These are phyloP conservation scores for Cottoperca gobio DNA, from an alignment of 2,797 vertebrate genomes.

Conservation along the genomic window DNA sequence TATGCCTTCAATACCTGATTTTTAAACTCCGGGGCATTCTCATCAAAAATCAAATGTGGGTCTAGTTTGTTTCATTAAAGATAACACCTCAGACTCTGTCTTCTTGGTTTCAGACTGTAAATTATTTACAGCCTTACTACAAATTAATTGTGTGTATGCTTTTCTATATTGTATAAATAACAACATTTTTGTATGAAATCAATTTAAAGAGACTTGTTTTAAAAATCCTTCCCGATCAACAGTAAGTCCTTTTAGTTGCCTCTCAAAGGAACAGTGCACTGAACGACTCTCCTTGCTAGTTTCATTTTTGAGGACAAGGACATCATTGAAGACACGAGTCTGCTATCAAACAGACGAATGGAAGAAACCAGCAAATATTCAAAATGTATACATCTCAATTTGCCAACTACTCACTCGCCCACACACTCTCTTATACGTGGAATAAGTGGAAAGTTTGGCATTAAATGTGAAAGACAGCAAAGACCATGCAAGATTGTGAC, in stretches of 20 bases:
- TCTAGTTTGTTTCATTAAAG: conserved; percentile 58
- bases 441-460: conserved; percentile 29
- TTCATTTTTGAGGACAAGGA: background rate
- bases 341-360: too few relatives aligned
- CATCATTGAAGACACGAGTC: too few relatives aligned
- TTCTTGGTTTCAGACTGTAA: too few relatives aligned
- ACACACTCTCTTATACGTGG: conserved; percentile 23
- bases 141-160: background rate
- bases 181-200: background rate
- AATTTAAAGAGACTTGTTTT: background rate
- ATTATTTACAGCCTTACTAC: background rate
- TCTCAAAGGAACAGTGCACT: background rate
- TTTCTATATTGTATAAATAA: background rate
- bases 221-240: background rate
- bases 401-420: conserved; percentile 29
- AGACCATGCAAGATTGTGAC: conserved; percentile 57
- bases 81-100: conserved; percentile 36
- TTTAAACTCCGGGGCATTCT: conserved; percentile 28
- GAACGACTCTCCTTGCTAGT: background rate
- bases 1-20: conserved; percentile 27
- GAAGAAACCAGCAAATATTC: background rate
- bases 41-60: conserved; percentile 53
- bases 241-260: background rate
- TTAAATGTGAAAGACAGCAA: conserved; percentile 55
- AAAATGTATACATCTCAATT: conserved; percentile 10